Evolutionary conservation across 2,113 vertebrate genomes (phyloP).

Genomic region (Pelmatolapia mariae): DNA sequence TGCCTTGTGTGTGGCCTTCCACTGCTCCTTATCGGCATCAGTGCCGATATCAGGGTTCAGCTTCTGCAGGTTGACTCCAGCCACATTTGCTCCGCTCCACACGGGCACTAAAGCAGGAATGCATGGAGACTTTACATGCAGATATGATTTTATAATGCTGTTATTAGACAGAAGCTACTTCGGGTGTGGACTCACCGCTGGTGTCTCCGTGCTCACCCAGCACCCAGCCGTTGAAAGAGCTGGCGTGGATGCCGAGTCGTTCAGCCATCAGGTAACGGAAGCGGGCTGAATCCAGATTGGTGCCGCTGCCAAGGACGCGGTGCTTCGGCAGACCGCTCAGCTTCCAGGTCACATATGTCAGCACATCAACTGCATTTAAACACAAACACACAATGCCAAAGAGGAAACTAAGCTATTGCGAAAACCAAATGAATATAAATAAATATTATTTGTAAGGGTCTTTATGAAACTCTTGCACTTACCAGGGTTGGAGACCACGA

Average conservation of each 20-base stretch:
- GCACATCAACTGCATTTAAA: slow-evolving; percentile 81
- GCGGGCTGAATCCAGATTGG: slow-evolving; percentile 94
- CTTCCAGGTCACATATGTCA: slow-evolving; percentile 98
- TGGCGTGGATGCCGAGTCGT: slow-evolving; percentile 86
- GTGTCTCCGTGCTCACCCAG: slow-evolving; percentile 96
- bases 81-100: slow-evolving; percentile 93
- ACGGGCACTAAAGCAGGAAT: slow-evolving; percentile 79
- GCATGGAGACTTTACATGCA: not conserved
- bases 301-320: slow-evolving; percentile 94
- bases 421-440: not conserved
- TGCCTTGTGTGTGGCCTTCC: slow-evolving; percentile 90
- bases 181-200: slow-evolving; percentile 77
- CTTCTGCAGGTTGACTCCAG: slow-evolving; percentile 88
- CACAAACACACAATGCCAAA: not conserved
- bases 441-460: not conserved
- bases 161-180: not conserved
- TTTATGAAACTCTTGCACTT: not conserved
- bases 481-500: slow-evolving; percentile 98
- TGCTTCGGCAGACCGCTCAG: slow-evolving; percentile 94
- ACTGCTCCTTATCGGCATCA: slow-evolving; percentile 83
- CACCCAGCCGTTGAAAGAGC: slow-evolving; percentile 95
- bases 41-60: slow-evolving; percentile 89
- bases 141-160: not conserved
- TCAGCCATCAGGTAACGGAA: slow-evolving; percentile 92
- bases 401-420: not conserved